Evolutionary conservation across 2,797 vertebrate genomes (phyloP).

Genomic region (Acanthornis magna): DNA sequence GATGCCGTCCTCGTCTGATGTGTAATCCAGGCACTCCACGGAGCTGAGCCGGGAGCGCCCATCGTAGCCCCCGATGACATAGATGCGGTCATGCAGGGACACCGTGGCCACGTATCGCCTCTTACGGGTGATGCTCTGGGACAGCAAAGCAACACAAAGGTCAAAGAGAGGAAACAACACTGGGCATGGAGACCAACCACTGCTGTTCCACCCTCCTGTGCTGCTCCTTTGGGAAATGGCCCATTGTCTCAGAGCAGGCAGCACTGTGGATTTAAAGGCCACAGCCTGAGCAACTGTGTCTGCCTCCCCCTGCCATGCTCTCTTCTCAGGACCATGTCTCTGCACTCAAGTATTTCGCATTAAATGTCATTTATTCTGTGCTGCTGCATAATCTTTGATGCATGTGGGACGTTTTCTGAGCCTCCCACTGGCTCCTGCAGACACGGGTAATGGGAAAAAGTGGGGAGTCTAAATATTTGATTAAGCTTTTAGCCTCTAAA

Average conservation of each 20-base stretch:
- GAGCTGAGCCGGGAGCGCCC: conserved; percentile 96
- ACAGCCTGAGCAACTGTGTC: not conserved
- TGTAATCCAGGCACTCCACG: conserved; percentile 96
- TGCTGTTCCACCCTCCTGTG: not conserved
- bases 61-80: conserved; percentile 96
- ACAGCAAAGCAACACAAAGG: not conserved
- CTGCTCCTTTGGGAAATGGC: not conserved
- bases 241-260: not conserved
- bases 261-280: not conserved
- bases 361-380: not conserved
- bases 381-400: not conserved
- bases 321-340: not conserved
- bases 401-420: not conserved
- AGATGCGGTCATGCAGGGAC: conserved; percentile 93
- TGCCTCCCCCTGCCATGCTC: not conserved
- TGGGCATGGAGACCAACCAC: not conserved
- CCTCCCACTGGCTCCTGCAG: not conserved
- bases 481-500: not conserved
- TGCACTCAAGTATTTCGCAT: not conserved
- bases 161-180: not conserved
- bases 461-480: not conserved
- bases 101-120: conserved; percentile 95
- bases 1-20: conserved; percentile 93
- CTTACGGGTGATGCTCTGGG: conserved; percentile 93
- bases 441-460: not conserved